Conservation (phyloP, 2,888 invertebrate species). For the Therioaphis trifolii region DNA sequence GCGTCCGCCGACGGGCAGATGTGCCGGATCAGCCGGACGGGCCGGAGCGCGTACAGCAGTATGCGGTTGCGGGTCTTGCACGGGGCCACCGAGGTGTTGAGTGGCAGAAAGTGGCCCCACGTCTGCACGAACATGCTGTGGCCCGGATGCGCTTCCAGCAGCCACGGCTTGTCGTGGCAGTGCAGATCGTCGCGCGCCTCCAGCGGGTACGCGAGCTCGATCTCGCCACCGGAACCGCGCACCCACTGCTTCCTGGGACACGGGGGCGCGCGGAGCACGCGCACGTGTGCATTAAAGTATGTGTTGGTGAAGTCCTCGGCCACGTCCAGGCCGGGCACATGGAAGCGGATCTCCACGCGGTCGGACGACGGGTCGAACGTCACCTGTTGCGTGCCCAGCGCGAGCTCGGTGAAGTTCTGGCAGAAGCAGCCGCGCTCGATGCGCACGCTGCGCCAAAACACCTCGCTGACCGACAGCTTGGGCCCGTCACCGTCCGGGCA, state of each 20-base stretch:
- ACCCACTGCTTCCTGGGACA: constrained; percentile 76
- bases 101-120: constrained; percentile 82
- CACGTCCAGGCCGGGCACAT: constrained; percentile 79
- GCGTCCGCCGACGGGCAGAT: constrained; percentile 82
- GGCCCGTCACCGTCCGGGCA: constrained; percentile 33
- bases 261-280: constrained; percentile 74
- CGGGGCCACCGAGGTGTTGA: constrained; percentile 72
- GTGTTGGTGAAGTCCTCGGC: constrained; percentile 85
- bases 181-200: constrained; percentile 74
- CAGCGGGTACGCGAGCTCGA: constrained; percentile 76
- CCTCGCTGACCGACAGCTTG: constrained; percentile 74
- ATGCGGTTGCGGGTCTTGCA: constrained; percentile 84
- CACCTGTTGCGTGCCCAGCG: constrained; percentile 70
- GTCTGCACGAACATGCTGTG: constrained; percentile 84
- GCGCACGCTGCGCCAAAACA: constrained; percentile 79
- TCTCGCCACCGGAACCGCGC: constrained; percentile 74
- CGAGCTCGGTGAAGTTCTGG: constrained; percentile 74
- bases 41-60: constrained; percentile 74
- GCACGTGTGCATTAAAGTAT: constrained; percentile 79
- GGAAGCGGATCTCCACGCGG: constrained; percentile 81
- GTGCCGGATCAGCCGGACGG: constrained; percentile 72
- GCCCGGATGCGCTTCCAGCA: constrained; percentile 82
- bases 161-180: constrained; percentile 82
- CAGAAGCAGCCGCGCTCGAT: constrained; percentile 83
- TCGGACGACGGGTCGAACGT: constrained; percentile 72